Evolutionary conservation across 2,797 vertebrate species (phyloP), one percentile per base, ranked within the genome.

Genomic region (Liparis tanakae): DNA sequence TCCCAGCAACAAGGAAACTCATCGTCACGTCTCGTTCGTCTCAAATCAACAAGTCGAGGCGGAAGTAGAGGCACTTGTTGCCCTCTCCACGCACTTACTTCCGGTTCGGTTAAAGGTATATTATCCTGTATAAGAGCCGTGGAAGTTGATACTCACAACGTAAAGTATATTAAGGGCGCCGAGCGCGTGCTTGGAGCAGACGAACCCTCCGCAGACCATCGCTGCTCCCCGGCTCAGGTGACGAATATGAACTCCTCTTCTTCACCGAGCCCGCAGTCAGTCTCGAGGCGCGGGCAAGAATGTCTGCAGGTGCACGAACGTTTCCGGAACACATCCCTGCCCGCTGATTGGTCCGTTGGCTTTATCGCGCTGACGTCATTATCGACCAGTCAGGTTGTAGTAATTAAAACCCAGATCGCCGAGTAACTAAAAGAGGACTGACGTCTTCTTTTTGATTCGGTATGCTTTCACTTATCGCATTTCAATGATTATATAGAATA

Each of bases 151-250:
- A 88, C 89, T 89, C 18, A 90, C 89, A 2, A 85, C 81, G 10
- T 92, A 93, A 3, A 92, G 61, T 2, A 92, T 60, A 1, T 93
- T 93, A 68, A 93, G 88, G 6, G 88, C 89, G 78, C 76, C 61
- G 5, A 93, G 88, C 0, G 88, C 55, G 72, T 88, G 87, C 61
- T 79, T 91, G 60, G 88, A 84, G 87, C 91, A 92, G 20, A 63
- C 0, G 64, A 85, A 91, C 43, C 89, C 89, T 5, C 87, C 89
- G 63, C 88, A 91, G 39, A 85, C 85, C 87, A 91, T 90, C 53
- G 43, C 30, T 67, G 84, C 44, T 30, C 43, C 0, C 15, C 48
- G 33, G 15, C 1, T 0, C 7, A 13, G 15, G 46, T 3, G n/a
- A 41, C 1, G 5, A 39, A 20, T 18, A 1, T 4, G 25, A 30